These are phyloP conservation scores for Oostethus manadensis DNA, from an alignment of 2,113 vertebrate genomes.

Conservation along the genomic window DNA sequence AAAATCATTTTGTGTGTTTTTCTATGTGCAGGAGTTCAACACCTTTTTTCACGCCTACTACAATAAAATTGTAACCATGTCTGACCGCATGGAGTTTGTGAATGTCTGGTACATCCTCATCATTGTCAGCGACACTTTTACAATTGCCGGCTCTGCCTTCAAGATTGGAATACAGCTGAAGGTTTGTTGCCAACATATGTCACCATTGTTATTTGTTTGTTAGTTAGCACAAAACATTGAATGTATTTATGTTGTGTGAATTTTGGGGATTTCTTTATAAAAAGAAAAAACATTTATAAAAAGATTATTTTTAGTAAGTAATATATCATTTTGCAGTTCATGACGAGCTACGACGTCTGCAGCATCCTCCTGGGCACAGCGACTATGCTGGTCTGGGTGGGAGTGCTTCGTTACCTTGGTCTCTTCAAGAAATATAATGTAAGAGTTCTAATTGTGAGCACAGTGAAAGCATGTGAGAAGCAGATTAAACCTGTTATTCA, in stretches of 20 bases:
- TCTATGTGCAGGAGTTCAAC: conserved; percentile 80
- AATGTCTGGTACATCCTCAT: conserved; percentile 94
- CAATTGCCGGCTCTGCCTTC: conserved; percentile 81
- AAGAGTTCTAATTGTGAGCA: conserved; percentile 48
- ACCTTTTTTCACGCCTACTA: conserved; percentile 75
- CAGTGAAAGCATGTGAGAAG: neutral
- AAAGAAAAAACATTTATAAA: no score
- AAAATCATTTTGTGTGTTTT: conserved; percentile 3
- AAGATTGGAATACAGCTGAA: conserved; percentile 96
- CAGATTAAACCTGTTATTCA: conserved; percentile 8
- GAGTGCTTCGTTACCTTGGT: conserved; percentile 88
- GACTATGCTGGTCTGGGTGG: conserved; percentile 90
- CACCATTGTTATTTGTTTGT: neutral
- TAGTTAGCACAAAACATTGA: neutral
- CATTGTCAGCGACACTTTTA: conserved; percentile 83
- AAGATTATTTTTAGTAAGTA: neutral
- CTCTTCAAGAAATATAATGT: conserved; percentile 97
- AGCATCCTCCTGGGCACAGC: conserved; percentile 89
- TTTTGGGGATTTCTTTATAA: no score
- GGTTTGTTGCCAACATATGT: conserved; percentile 61
- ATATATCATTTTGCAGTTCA: conserved; percentile 66
- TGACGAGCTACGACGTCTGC: conserved; percentile 87
- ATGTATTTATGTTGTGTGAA: neutral
- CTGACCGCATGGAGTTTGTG: conserved; percentile 89
- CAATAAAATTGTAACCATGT: conserved; percentile 77